These are phyloP conservation scores for Protodeltote pygarga DNA, from an alignment of 2,888 invertebrate species.

Conservation along the genomic window DNA sequence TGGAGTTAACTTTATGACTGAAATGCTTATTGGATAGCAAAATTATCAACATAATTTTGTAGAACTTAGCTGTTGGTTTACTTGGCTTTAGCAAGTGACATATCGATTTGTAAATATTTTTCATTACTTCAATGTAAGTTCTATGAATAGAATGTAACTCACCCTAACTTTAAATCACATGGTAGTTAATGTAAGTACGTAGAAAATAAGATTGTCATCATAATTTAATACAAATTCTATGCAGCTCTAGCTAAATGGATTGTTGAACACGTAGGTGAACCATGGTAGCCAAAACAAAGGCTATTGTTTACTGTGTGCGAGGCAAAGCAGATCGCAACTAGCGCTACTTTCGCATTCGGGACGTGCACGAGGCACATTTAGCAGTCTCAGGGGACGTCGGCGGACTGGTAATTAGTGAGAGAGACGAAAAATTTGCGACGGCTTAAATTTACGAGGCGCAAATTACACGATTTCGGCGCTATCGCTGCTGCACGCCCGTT, in stretches of 20 bases:
- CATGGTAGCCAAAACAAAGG: constrained; percentile 80
- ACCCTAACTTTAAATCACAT: constrained; percentile 6
- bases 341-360: constrained; percentile 80
- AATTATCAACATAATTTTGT: constrained; percentile 3
- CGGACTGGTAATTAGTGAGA: constrained; percentile 85
- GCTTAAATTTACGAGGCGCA: constrained; percentile 86
- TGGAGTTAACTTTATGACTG: constrained; percentile 34
- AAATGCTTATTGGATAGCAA: constrained; percentile 27
- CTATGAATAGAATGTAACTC: too few relatives aligned
- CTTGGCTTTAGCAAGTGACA: too few relatives aligned
- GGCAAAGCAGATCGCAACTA: constrained; percentile 73
- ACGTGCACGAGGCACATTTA: constrained; percentile 83
- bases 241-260: constrained; percentile 62
- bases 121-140: too few relatives aligned
- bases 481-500: constrained; percentile 81
- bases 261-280: constrained; percentile 71
- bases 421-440: constrained; percentile 86
- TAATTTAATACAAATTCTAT: constrained; percentile 50
- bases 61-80: neutral
- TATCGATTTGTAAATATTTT: too few relatives aligned
- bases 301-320: constrained; percentile 77
- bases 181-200: constrained; percentile 26
- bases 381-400: constrained; percentile 81
- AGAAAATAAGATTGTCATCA: constrained; percentile 30
- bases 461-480: constrained; percentile 84